phyloP scores from a whole-genome alignment of 2,888 invertebrate species.

The Limnephilus auricula region DNA sequence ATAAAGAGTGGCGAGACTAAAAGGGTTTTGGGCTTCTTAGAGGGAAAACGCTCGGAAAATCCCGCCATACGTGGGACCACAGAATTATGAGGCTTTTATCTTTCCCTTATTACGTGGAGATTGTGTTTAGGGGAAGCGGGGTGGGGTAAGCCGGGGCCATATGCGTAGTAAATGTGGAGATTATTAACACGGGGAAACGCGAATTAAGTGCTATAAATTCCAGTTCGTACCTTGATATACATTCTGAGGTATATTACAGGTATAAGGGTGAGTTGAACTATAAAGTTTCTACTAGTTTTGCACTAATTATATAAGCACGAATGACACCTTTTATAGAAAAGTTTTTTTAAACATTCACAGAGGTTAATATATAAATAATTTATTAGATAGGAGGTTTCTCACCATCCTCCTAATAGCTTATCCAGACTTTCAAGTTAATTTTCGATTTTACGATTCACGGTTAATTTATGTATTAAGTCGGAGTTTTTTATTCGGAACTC shows the following conservation, averaged over 20 bases:
- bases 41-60: conserved; percentile 60
- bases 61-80: conserved; percentile 58
- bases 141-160: conserved; percentile 37
- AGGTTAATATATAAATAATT: no score
- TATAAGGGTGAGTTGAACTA: background rate
- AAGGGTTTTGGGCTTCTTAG: conserved; percentile 62
- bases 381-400: no score
- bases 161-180: conserved; percentile 52
- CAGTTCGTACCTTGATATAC: conserved; percentile 33
- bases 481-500: no score
- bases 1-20: conserved; percentile 65
- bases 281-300: background rate
- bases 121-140: conserved; percentile 49
- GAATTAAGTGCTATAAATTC: conserved; percentile 48
- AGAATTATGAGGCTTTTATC: conserved; percentile 66
- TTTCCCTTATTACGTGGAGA: conserved; percentile 64
- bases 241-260: background rate
- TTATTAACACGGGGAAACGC: conserved; percentile 47
- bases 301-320: background rate
- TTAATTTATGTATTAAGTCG: no score
- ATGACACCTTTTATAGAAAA: background rate
- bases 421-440: no score
- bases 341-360: background rate
- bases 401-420: no score
- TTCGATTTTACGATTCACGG: no score